Percentiles rank a stretch among this genome's conserved stretches.
Conservation (phyloP, 2,888 invertebrate species). For the Tyria jacobaeae region DNA sequence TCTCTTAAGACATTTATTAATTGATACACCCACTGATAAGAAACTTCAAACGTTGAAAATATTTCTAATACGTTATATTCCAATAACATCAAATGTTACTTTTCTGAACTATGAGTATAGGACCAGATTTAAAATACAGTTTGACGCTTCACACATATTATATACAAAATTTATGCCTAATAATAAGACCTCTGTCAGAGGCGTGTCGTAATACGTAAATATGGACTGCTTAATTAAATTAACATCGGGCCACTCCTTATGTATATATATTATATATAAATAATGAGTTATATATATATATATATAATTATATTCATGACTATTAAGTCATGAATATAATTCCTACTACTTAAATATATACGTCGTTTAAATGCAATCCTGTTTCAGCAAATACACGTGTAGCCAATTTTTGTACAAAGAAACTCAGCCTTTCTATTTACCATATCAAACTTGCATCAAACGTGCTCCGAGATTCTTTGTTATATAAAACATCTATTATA, state of each 20-base stretch:
- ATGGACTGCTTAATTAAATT: conserved; percentile 16
- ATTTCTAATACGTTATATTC: not conserved
- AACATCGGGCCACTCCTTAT: conserved; percentile 8
- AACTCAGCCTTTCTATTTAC: not conserved
- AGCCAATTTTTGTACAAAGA: not conserved
- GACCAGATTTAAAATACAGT: conserved; percentile 10
- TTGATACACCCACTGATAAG: conserved; percentile 15
- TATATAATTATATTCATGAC: too few relatives aligned
- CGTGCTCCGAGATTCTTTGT: not conserved
- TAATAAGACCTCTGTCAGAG: conserved; percentile 15
- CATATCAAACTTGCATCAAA: not conserved
- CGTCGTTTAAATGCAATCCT: conserved; percentile 4
- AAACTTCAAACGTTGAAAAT: conserved; percentile 3
- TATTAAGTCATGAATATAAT: conserved; percentile 7
- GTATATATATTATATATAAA: too few relatives aligned
- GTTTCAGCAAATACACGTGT: not conserved
- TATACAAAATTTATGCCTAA: conserved; percentile 16
- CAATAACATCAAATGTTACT: conserved; percentile 9
- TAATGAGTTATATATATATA: too few relatives aligned
- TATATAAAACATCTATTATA: not conserved
- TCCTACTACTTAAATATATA: conserved; percentile 1
- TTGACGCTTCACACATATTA: conserved; percentile 9
- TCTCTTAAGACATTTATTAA: not conserved
- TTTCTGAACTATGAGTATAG: conserved; percentile 2
- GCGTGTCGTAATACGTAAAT: conserved; percentile 12